Conservation (phyloP, 2,797 vertebrate species). For the Sebastes itinus region DNA sequence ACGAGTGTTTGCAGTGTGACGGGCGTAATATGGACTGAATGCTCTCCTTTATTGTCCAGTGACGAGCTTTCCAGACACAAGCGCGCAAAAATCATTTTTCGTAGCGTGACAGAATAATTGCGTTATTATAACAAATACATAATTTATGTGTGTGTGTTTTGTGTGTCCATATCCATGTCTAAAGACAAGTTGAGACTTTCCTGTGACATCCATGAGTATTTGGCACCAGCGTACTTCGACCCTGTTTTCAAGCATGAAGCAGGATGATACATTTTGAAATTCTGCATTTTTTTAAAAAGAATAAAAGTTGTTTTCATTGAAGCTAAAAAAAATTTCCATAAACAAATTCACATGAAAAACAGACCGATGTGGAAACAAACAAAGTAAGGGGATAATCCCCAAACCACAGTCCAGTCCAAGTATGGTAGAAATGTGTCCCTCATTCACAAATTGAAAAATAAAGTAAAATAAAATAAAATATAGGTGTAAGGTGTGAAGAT, state of each 20-base stretch:
- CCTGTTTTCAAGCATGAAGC: background rate
- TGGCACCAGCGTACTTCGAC: background rate
- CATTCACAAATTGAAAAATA: no score
- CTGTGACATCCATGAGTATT: background rate
- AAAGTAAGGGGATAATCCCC: no score
- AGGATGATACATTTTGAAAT: background rate
- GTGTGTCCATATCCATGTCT: background rate
- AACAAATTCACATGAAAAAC: no score
- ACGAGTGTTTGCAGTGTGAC: constrained; percentile 20
- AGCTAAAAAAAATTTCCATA: no score
- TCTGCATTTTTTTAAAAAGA: background rate
- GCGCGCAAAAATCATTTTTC: background rate
- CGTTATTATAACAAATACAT: background rate
- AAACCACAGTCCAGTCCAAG: accelerated
- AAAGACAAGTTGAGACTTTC: background rate
- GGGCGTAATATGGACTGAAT: background rate
- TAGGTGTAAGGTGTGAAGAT: no score
- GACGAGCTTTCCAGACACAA: constrained; percentile 15
- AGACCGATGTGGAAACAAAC: no score
- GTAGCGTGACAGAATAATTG: constrained; percentile 1
- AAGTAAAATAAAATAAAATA: no score
- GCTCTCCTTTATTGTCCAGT: background rate
- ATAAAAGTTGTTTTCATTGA: background rate
- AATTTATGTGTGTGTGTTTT: background rate
- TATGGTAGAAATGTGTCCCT: no score